Base-by-base conservation (phyloP, 2,888 invertebrate species). In the Acleris laterana region DNA sequence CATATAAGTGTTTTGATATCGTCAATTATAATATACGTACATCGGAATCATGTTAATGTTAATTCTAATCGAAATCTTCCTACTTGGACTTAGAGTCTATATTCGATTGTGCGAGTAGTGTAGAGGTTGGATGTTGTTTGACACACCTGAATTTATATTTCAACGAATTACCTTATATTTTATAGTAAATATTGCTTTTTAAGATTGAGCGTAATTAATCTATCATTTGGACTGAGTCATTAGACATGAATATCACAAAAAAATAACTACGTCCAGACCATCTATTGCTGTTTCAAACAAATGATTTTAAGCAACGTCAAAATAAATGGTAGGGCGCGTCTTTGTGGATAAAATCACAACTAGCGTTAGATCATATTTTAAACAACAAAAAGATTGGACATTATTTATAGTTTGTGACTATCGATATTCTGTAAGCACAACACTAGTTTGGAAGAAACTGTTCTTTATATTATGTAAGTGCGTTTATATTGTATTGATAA, bases 121-220 rank as follows among this genome's bases (percentile, higher is more conserved):
- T 3, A 11, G 50, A 57, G 62, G 66, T 22, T 49, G 44, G 20
- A 42, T 42, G 52, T 46, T 58, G 19, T 63, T 22, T 25, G 32
- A 53, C 53, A 63, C 52, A 53, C 48, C 28, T 19, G 32, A 63
- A 28, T 9, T 46, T 51, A 6, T 11, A n/a, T 32, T 56, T 20
- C 42, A 62, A 66, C 66, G 51, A 62, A 51, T 62, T 58, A 61
- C 60, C 65, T 65, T 65, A 65, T n/a, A 25, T 22, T 25, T 60
- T 64, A 60, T 32, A 60, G 44, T 63, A 59, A 60, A 65, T 66
- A 66, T 66, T 66, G 66, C 66, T 66, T 66, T 56, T 51, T 19
- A 22, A 19, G 50, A 66, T 66, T 66, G 66, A 66, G 66, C 66
- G 48, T 66, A 57, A 48, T 52, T 44, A 9, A 60, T 53, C 50